Base-by-base conservation (phyloP, 1,140 invertebrate species). In the Brachionus plicatilis region DNA sequence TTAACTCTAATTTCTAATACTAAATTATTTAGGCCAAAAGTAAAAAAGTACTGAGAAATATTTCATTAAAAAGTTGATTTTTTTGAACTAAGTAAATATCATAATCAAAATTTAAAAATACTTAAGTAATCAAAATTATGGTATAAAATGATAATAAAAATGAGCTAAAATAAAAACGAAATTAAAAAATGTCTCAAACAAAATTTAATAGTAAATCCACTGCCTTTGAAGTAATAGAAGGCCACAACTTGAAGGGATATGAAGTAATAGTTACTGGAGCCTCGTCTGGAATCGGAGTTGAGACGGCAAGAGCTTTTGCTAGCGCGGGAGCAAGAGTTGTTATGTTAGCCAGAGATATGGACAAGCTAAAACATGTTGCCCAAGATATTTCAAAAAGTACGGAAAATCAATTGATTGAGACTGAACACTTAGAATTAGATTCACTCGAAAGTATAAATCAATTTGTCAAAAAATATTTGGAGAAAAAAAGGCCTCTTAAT, bases 331-430 rank as follows among this genome's bases (percentile, higher is more conserved):
- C 94, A 0, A 92, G 91, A 87, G 92, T 96, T 43, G 92, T 95
- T 47, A 91, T 96, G 90, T 94, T 94, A 2, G 96, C 95, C 88
- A 90, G 95, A 85, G 92, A 95, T 90, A 89, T 94, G 85, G 87
- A 90, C 47, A 92, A 92, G 87, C 95, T 93, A 88, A 92, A 94
- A 90, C 85, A 93, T 90, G 92, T 92, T 45, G 91, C 94, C 1
- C 90, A 92, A 87, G 92, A 95, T 86, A 95, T 97, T 66, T 93
- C 94, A 20, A 86, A 93, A 66, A 91, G 92, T 79, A 93, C 94
- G 1, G 90, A 89, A 86, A 96, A 95, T 87, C 85, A 86, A 29
- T 93, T 94, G 87, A 92, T 93, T 87, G 91, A 95, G 45, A 94
- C 90, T 90, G 94, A 86, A 50, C 17, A 75, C 9, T 6, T 75